phyloP scores from a whole-genome alignment of 1,140 invertebrate genomes.

The Sinella curviseta region DNA sequence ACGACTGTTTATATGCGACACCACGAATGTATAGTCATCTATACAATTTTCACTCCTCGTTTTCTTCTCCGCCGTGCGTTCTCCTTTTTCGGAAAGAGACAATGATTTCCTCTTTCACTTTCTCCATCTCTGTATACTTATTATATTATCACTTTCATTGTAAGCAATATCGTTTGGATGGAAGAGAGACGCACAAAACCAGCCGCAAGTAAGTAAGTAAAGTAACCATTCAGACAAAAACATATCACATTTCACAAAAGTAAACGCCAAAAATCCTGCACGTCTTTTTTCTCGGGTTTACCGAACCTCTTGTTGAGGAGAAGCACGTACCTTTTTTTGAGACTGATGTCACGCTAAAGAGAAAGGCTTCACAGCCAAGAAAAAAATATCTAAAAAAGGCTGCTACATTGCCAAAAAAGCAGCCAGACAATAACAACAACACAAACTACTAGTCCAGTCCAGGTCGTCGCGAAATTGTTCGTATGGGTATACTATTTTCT shows the following conservation, averaged over 20 bases:
- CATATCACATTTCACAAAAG: background rate
- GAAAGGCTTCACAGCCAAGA: no score
- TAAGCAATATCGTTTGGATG: background rate
- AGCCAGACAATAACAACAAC: background rate
- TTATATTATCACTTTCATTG: background rate
- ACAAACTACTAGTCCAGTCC: no score
- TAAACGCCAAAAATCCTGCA: no score
- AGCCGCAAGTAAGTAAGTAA: background rate
- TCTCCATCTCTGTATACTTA: background rate
- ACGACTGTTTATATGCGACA: constrained; percentile 7
- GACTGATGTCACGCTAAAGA: background rate
- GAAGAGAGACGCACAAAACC: background rate
- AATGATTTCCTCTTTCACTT: no score
- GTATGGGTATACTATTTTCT: no score
- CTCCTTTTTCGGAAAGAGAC: background rate
- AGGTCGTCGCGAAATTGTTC: background rate
- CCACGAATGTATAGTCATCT: background rate
- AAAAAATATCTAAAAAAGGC: background rate
- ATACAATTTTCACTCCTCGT: constrained; percentile 1
- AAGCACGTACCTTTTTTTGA: background rate
- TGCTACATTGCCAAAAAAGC: no score
- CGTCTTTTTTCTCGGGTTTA: background rate
- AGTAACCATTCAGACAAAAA: background rate
- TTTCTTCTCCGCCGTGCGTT: background rate
- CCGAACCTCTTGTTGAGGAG: no score